Conservation (phyloP, 2,113 vertebrate species). For the Pangasianodon gigas region DNA sequence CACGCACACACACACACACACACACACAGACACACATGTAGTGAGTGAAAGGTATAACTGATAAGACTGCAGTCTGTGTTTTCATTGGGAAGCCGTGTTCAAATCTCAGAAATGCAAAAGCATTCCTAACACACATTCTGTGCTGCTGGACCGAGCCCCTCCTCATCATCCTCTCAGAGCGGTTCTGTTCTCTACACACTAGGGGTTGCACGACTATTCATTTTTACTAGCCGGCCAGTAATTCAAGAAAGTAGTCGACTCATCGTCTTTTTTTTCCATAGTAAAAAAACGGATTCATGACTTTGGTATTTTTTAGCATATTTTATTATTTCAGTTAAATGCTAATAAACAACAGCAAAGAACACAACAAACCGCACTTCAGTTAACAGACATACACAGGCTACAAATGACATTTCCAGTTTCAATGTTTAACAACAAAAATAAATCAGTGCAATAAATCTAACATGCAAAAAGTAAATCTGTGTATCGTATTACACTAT, state of each 20-base stretch:
- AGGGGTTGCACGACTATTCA: not conserved
- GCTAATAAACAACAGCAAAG: not conserved
- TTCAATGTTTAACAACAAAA: not conserved
- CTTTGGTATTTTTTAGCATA: not conserved
- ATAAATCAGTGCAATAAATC: not conserved
- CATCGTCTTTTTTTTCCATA: not conserved
- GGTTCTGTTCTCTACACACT: not conserved
- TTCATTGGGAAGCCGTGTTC: constrained; percentile 1
- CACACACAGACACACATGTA: constrained; percentile 8
- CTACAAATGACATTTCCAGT: not conserved
- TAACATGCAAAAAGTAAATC: not conserved
- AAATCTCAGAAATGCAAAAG: constrained; percentile 1
- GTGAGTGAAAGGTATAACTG: constrained; percentile 25
- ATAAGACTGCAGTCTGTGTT: constrained; percentile 8
- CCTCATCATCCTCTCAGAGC: not conserved
- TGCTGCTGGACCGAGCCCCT: not conserved
- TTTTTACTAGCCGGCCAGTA: not conserved
- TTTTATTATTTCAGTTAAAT: not conserved
- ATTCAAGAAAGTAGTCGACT: not conserved
- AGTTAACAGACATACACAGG: not conserved
- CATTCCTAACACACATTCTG: constrained; percentile 28
- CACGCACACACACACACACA: constrained; percentile 13
- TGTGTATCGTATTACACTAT: not conserved
- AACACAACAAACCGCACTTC: not conserved
- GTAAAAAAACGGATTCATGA: not conserved